Evolutionary conservation across 2,888 invertebrate species (phyloP), one percentile per base, ranked within the genome.

Genomic region (Morpho helenor): DNA sequence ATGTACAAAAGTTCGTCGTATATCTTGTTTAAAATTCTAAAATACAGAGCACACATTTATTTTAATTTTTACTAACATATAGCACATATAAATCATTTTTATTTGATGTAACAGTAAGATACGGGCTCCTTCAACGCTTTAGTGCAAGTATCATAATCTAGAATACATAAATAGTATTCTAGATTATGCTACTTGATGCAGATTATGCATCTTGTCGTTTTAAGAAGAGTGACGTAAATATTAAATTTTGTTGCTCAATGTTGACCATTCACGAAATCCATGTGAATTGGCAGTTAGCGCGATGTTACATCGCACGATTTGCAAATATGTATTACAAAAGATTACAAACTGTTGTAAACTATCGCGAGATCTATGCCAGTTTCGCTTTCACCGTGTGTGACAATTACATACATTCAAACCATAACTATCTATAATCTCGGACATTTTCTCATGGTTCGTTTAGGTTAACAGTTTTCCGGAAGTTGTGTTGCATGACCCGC

Each of bases 321-420:
- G 31, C 31, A 31, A 31, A 54, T 55, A 58, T 59, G 62, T 66
- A 62, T 41, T 43, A 55, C 56, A 46, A 55, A 64, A 54, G 57
- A 52, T 57, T 49, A 44, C 60, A 56, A 50, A 52, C 48, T 59
- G 57, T 57, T 42, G 58, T 59, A 60, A 63, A 62, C 59, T 60
- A 62, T 64, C 72, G 70, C 68, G 59, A 64, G 55, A 54, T 31
- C 52, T 56, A 46, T 46, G 61, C 39, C 56, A 62, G 66, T 68
- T 67, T 73, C 68, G 66, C 77, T 77, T 76, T 77, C 76, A 71
- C 76, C 58, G 49, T 8, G 54, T 59, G 50, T 57, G 62, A 64
- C 60, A 66, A 59, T 62, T 50, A 49, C 48, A 52, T 55, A 52
- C 52, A 55, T 52, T 54, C 42, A 49, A 47, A 49, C 58, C 42